Conservation (phyloP, 2,888 invertebrate species). For the Congeria kusceri region DNA sequence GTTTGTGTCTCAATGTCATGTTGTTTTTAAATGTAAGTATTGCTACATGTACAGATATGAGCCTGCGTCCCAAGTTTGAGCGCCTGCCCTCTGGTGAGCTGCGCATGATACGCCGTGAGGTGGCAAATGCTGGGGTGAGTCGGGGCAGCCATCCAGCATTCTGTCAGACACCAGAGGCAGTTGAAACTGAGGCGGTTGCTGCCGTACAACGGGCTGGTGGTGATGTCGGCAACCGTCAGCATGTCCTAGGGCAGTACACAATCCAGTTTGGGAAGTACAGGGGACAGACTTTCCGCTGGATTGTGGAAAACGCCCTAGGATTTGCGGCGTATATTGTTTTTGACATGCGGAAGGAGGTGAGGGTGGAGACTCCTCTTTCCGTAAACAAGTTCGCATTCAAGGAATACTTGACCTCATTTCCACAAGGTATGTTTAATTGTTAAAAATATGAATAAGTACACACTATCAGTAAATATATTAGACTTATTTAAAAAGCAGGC, state of each 20-base stretch:
- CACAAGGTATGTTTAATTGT: constrained; percentile 1
- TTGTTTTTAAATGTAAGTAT: no score
- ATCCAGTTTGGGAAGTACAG: constrained; percentile 28
- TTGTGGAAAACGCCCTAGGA: constrained; percentile 21
- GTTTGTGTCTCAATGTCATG: no score
- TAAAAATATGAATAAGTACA: no score
- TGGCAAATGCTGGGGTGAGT: no score
- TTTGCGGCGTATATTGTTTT: constrained; percentile 15
- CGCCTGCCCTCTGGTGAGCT: no score
- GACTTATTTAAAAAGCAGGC: no score
- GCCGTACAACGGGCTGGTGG: constrained; percentile 7
- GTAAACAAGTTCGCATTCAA: constrained; percentile 19
- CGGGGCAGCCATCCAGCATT: no score
- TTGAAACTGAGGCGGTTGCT: background rate
- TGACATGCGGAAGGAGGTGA: background rate
- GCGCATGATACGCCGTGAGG: no score
- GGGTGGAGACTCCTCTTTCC: background rate
- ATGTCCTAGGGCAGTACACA: constrained; percentile 13
- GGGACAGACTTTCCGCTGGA: constrained; percentile 17
- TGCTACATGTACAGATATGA: no score
- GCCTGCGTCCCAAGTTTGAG: no score
- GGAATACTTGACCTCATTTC: constrained; percentile 15
- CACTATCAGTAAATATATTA: no score
- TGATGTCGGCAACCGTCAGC: constrained; percentile 7
- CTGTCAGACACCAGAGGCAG: background rate